Evolutionary conservation across 2,888 invertebrate genomes (phyloP), one percentile per base, ranked within the genome.

Genomic region (Trichopoda pennipes): DNA sequence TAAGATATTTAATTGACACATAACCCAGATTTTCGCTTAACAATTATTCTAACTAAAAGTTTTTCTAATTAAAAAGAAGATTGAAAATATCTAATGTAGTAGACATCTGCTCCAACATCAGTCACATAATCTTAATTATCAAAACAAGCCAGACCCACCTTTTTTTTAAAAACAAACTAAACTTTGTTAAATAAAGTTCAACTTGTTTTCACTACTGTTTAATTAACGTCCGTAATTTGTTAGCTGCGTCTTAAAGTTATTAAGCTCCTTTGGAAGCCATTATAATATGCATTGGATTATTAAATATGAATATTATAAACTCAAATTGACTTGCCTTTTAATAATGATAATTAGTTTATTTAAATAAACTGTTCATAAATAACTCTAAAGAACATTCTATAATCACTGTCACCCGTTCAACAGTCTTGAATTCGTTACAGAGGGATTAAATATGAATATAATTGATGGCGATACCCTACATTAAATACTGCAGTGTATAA

Each of bases 241-340:
- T 38, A 42, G 21, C 51, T 51, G 10, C 60, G 66, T 53, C 68
- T 75, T 56, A 9, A 21, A 17, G 28, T 35, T 58, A 21, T 66
- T 32, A 47, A 51, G 60, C 56, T 56, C 19, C 56, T 75, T 64
- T 42, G 49, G 23, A 38, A 75, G 58, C 16, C 66, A 68, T 68
- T 76, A 60, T 58, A n/a, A n/a, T 66, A 28, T 21, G 60, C 60
- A 76, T 76, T 68, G 51, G 53, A 69, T 69, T 69, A 76, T 76
- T 68, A 76, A 76, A 64, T 74, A 56, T 53, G 35, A 44, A 61
- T 69, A 76, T 68, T 19, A n/a, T n/a, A 68, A 51, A 19, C 63
- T 9, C 0, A 14, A 70, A 70, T 16, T 58, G 49, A 64, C 64
- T 78, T 64, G 17, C 28, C 58, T 72, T 72, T 78, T 64, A 72